Percentiles rank a stretch among this genome's conserved stretches.
phyloP scores from a whole-genome alignment of 2,797 vertebrate genomes.

The Scomberomorus guttatus region DNA sequence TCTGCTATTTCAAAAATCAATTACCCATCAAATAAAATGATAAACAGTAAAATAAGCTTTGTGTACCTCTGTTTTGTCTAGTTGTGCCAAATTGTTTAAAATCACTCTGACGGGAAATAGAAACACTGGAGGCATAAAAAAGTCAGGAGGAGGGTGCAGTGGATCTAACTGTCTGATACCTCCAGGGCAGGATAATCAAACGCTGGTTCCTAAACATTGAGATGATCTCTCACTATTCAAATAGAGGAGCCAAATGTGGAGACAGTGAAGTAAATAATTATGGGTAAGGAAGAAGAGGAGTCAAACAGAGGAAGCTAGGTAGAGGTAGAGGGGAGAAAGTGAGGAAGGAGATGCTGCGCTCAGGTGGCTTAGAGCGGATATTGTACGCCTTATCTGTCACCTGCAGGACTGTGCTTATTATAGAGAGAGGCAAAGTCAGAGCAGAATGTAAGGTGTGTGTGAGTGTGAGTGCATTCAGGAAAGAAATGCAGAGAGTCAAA shows the following conservation, averaged over 20 bases:
- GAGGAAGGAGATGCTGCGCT: constrained; percentile 64
- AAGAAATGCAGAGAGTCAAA: constrained; percentile 39
- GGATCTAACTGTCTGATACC: constrained; percentile 49
- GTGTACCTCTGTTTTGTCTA: constrained; percentile 35
- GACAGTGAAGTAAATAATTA: constrained; percentile 49
- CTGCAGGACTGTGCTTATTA: constrained; percentile 85
- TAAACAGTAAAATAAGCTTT: constrained; percentile 49
- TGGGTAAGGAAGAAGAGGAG: constrained; percentile 37
- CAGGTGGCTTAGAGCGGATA: constrained; percentile 78
- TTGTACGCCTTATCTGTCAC: constrained; percentile 85
- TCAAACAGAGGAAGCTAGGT: constrained; percentile 30
- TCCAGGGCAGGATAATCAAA: constrained; percentile 38
- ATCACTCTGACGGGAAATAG: constrained; percentile 49
- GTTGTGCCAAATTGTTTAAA: constrained; percentile 54
- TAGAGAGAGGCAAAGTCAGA: constrained; percentile 72
- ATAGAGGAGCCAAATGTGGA: constrained; percentile 40
- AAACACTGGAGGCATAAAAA: constrained; percentile 50
- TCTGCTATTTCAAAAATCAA: constrained; percentile 72
- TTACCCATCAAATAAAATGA: constrained; percentile 73
- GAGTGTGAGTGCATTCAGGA: constrained; percentile 22
- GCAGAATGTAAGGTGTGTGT: constrained; percentile 51
- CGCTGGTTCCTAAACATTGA: neutral
- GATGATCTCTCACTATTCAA: constrained; percentile 46
- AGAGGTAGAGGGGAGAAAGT: constrained; percentile 37
- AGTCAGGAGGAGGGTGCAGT: constrained; percentile 3